Evolutionary conservation across 1,140 invertebrate species (phyloP).

Genomic region (Caerostris darwini): DNA sequence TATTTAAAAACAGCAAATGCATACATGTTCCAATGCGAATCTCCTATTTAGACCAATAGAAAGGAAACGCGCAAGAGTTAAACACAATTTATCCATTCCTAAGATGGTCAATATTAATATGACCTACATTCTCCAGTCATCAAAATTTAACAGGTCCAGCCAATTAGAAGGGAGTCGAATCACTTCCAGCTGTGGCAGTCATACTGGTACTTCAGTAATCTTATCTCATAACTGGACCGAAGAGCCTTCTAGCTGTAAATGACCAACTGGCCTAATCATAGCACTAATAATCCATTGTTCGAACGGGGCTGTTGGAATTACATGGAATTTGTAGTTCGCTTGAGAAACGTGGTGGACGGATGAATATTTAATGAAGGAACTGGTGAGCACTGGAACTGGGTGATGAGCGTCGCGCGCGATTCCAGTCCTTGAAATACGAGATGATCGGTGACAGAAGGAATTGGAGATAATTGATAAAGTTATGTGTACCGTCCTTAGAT

Average conservation of each 20-base stretch:
- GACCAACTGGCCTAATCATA: not conserved
- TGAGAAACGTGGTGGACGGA: not conserved
- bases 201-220: not conserved
- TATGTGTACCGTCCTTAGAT: not conserved
- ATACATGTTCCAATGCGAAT: too few relatives aligned
- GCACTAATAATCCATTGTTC: not conserved
- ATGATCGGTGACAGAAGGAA: not conserved
- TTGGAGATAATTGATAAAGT: constrained; percentile 12
- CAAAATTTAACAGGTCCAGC: constrained; percentile 22
- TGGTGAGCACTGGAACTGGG: not conserved
- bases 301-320: not conserved
- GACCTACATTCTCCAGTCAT: not conserved
- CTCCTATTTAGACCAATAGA: too few relatives aligned
- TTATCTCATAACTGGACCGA: not conserved
- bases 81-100: too few relatives aligned
- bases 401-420: not conserved
- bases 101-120: not conserved
- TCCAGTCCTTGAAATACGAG: not conserved
- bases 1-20: too few relatives aligned
- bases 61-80: too few relatives aligned
- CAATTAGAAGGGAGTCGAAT: not conserved
- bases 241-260: not conserved
- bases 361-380: constrained; percentile 40
- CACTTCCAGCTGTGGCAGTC: not conserved
- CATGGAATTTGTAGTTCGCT: not conserved